phyloP scores from a whole-genome alignment of 2,888 invertebrate species.

The Tenthredo livida region DNA sequence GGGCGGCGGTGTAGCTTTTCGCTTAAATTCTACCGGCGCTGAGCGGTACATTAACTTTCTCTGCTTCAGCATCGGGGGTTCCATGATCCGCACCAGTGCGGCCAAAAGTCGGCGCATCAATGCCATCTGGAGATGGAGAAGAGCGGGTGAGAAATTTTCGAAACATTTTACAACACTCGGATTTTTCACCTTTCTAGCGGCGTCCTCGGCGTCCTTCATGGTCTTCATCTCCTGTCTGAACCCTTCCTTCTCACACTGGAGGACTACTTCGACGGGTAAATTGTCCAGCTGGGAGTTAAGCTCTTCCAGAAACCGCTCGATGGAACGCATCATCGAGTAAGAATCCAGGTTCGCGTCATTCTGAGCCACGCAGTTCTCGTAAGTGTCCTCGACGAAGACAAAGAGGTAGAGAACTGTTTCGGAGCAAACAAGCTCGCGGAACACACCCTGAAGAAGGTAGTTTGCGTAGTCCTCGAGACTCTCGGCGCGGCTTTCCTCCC shows the following conservation, averaged over 20 bases:
- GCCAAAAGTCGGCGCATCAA: conserved; percentile 69
- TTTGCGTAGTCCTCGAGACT: conserved; percentile 80
- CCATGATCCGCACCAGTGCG: conserved; percentile 70
- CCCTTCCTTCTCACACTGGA: conserved; percentile 79
- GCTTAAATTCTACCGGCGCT: conserved; percentile 60
- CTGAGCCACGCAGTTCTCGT: conserved; percentile 81
- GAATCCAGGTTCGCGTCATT: conserved; percentile 82
- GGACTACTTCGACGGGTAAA: conserved; percentile 80
- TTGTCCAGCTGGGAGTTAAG: conserved; percentile 80
- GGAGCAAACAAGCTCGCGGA: conserved; percentile 81
- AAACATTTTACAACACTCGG: not conserved
- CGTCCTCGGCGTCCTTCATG: conserved; percentile 80
- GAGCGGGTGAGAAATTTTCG: not conserved
- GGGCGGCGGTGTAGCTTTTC: conserved; percentile 58
- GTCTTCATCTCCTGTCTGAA: conserved; percentile 79
- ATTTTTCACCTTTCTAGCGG: conserved; percentile 80
- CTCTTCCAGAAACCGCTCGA: conserved; percentile 81
- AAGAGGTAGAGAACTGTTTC: conserved; percentile 81
- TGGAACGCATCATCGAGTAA: conserved; percentile 80
- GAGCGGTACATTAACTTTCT: conserved; percentile 67
- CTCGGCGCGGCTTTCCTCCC: conserved; percentile 79
- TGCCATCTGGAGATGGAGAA: conserved; percentile 63
- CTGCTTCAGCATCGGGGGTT: conserved; percentile 65
- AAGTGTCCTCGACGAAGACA: conserved; percentile 83
- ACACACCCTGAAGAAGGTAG: conserved; percentile 80